phyloP scores from a whole-genome alignment of 2,797 vertebrate species.

The Hafferia zeledoni region DNA sequence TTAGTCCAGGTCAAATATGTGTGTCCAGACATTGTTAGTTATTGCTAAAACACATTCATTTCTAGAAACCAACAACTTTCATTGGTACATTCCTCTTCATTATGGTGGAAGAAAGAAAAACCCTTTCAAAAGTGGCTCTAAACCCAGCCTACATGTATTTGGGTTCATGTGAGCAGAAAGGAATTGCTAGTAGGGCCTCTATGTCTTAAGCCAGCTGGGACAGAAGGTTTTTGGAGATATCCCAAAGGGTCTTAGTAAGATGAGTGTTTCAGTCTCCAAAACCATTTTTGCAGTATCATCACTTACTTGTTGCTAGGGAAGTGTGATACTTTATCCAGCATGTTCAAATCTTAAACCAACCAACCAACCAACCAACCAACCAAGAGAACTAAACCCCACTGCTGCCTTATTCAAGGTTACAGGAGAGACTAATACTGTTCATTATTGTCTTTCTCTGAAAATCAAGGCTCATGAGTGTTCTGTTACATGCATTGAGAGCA shows the following conservation, averaged over 20 bases:
- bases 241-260: not conserved
- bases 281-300: not conserved
- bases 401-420: not conserved
- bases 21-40: not conserved
- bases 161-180: not conserved
- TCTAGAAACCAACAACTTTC: not conserved
- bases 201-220: not conserved
- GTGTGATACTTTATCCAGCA: not conserved
- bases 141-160: not conserved
- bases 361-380: no score
- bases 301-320: not conserved
- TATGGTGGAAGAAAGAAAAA: not conserved
- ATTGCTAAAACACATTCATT: not conserved
- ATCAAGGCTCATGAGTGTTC: not conserved
- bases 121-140: not conserved
- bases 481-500: not conserved
- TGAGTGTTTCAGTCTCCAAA: not conserved
- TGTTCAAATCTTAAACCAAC: not conserved
- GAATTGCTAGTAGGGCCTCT: rapidly evolving
- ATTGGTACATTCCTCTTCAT: not conserved
- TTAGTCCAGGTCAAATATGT: rapidly evolving
- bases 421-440: not conserved
- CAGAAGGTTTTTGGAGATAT: not conserved
- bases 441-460: not conserved
- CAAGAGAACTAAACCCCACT: rapidly evolving